Conservation (phyloP, 2,113 vertebrate species). For the Indicator indicator region DNA sequence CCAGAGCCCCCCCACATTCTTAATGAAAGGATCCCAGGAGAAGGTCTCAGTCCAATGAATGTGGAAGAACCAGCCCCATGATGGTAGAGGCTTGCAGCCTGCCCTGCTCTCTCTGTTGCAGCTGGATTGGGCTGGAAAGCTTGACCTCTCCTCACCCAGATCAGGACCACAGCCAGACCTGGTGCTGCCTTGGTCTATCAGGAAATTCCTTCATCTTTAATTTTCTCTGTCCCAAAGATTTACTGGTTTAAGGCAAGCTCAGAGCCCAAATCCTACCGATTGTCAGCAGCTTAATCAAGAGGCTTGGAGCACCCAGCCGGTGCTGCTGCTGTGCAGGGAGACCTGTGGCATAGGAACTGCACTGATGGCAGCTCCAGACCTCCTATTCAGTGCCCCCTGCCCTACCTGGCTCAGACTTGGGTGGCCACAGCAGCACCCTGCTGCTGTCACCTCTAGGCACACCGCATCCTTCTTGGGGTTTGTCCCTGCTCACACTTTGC, state of each 20-base stretch:
- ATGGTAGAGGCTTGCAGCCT: not conserved
- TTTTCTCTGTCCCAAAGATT: conserved; percentile 45
- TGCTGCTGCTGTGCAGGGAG: not conserved
- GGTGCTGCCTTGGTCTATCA: conserved; percentile 31
- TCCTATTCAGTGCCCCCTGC: not conserved
- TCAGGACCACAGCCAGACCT: not conserved
- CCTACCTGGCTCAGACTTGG: not conserved
- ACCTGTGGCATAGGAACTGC: not conserved
- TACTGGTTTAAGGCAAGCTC: conserved; percentile 54
- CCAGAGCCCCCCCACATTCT: not conserved
- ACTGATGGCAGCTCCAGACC: not conserved
- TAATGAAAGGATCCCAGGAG: not conserved
- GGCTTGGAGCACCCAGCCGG: not conserved
- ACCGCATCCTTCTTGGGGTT: not conserved
- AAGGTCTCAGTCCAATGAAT: not conserved
- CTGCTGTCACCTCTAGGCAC: not conserved
- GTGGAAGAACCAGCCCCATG: not conserved
- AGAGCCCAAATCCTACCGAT: conserved; percentile 19
- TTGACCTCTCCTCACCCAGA: conserved; percentile 29
- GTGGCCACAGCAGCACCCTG: not conserved
- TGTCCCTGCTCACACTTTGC: not conserved
- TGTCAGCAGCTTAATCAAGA: conserved; percentile 45
- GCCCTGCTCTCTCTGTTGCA: not conserved
- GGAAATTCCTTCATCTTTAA: conserved; percentile 62
- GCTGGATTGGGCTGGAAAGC: not conserved